Evolutionary conservation across 1,140 invertebrate species (phyloP), one percentile per base, ranked within the genome.

Genomic region (Drosophila sturtevanti): DNA sequence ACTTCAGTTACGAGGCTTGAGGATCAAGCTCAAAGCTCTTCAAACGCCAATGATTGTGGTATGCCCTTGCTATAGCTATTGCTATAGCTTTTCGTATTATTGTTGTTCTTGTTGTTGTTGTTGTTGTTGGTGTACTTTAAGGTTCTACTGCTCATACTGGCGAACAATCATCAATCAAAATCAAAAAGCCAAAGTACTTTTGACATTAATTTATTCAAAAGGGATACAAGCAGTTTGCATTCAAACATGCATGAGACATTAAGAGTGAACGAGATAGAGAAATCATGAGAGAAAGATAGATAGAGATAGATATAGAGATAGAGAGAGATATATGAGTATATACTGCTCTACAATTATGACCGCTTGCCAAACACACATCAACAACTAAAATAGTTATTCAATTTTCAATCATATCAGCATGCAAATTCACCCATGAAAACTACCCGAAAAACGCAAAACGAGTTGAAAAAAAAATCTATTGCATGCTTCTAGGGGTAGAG

Each of bases 191-290:
- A 90, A 90, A 91, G 84, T 77, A 90, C 89, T 91, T 91, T 79
- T 91, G 89, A 91, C 89, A 81, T 91, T 91, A 91, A 91, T 91
- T 91, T 91, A 91, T 91, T 91, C 89, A 91, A 91, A 91, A 80
- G 89, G 89, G 89, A 85, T 89, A 73, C 75, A 79, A 86, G 86
- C 81, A 81, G 70, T 76, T 84, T 78, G 66, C 76, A 71, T 76
- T 61, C 59, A 24, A 41, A 48, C 72, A 56, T 35, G 48, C 54
- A 9, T 27, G 12, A 1, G 14, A 1, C 14, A 10, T 14, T 31
- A 59, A 35, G 18, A 24, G 21, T 7, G 7, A 44, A 18, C 44
- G 59, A 61, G 37, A 14, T 31, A 31, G 37, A 22, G n/a, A 4
- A 7, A n/a, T n/a, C n/a, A n/a, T n/a, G n/a, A n/a, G n/a, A n/a